These are phyloP conservation scores for Anthopleura xanthogrammica DNA, from an alignment of 92 coral and sea anemone genomes.

Conservation along the genomic window DNA sequence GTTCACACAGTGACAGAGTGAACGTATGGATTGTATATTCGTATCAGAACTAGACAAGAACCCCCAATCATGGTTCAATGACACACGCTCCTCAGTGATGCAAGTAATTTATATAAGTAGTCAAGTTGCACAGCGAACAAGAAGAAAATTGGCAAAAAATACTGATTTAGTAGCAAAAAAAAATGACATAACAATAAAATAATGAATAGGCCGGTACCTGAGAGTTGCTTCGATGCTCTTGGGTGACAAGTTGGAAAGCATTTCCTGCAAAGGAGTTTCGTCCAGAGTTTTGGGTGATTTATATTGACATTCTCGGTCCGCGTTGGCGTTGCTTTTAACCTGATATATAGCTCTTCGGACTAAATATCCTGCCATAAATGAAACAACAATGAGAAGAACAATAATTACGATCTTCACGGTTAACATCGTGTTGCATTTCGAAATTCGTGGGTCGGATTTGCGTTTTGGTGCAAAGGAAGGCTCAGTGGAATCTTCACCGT, in stretches of 20 bases:
- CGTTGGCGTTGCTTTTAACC: conserved; percentile 39
- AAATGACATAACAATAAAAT: background rate
- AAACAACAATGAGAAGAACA: conserved; percentile 50
- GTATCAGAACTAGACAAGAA: too few species aligned
- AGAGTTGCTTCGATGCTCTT: conserved; percentile 59
- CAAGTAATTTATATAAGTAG: background rate
- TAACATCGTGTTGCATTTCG: background rate
- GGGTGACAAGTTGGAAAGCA: conserved; percentile 67
- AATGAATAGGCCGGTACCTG: conserved; percentile 40
- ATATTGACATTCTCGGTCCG: background rate
- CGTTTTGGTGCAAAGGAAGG: conserved; percentile 40
- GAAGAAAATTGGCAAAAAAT: background rate
- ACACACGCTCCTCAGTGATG: too few species aligned
- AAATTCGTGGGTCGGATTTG: conserved; percentile 21
- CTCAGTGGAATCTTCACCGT: conserved; percentile 64
- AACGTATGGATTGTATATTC: background rate
- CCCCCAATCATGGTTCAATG: too few species aligned
- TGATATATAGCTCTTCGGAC: conserved; percentile 64
- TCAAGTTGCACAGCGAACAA: background rate
- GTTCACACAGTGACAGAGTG: background rate
- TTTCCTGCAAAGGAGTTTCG: conserved; percentile 46
- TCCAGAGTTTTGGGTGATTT: background rate
- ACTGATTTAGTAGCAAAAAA: background rate
- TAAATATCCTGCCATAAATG: conserved; percentile 77
- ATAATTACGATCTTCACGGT: conserved; percentile 47